A percentile compares a stretch with the other conserved stretches of the same genome.
Evolutionary conservation across 2,113 vertebrate genomes (phyloP).

Genomic region (Strix aluco): DNA sequence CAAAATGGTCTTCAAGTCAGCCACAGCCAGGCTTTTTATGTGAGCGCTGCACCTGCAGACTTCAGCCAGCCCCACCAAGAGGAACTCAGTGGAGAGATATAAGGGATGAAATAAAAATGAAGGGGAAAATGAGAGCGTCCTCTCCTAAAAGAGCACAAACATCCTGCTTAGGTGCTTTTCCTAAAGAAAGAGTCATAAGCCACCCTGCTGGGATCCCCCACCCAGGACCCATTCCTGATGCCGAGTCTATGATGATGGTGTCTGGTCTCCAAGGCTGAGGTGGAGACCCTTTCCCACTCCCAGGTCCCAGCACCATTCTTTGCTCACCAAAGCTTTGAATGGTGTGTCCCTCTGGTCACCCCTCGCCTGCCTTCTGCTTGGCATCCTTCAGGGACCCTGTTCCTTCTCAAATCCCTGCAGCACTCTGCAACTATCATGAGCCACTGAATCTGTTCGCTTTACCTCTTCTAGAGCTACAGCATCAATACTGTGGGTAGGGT

Average conservation of each 20-base stretch:
- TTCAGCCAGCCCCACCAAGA: background rate
- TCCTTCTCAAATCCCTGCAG: background rate
- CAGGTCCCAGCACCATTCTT: background rate
- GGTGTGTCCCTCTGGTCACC: background rate
- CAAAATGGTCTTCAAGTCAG: too few relatives aligned
- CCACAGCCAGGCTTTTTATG: too few relatives aligned
- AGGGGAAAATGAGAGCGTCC: background rate
- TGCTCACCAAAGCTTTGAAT: background rate
- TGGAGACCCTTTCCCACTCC: background rate
- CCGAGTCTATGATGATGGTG: fast-evolving
- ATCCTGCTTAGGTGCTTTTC: background rate
- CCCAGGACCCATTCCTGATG: background rate
- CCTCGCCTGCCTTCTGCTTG: background rate
- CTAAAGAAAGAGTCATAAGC: background rate
- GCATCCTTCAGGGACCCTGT: background rate
- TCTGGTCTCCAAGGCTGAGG: background rate
- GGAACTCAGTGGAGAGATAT: background rate
- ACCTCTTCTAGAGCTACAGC: background rate
- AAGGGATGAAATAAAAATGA: background rate
- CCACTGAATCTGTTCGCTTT: fast-evolving
- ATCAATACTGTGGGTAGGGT: fast-evolving
- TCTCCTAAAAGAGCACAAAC: background rate
- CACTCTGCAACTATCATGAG: background rate
- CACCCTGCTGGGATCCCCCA: too few relatives aligned
- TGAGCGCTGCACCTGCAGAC: background rate